phyloP scores from a whole-genome alignment of 2,888 invertebrate genomes.

The Drosophila paucipuncta region DNA sequence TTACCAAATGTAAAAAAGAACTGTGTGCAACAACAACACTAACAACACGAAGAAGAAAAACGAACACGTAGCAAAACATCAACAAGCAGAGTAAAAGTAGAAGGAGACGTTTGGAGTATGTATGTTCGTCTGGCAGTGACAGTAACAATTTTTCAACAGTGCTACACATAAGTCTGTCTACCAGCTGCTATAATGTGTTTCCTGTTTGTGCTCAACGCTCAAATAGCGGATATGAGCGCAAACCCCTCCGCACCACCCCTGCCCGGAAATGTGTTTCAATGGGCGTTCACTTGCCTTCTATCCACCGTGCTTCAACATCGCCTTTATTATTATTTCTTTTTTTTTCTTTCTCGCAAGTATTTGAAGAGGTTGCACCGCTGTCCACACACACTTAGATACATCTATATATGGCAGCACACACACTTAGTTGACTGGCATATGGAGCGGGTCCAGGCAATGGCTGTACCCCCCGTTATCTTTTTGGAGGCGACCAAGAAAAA shows the following conservation, averaged over 20 bases:
- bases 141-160: constrained; percentile 81
- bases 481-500: constrained; percentile 74
- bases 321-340: constrained; percentile 11
- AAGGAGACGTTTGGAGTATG: constrained; percentile 46
- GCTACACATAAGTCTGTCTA: constrained; percentile 82
- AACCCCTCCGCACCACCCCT: background rate
- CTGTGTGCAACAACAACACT: constrained; percentile 46
- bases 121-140: constrained; percentile 63
- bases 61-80: constrained; percentile 59
- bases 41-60: constrained; percentile 43
- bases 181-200: constrained; percentile 81
- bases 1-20: constrained; percentile 76
- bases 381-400: constrained; percentile 18
- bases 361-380: constrained; percentile 75
- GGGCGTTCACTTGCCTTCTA: constrained; percentile 48
- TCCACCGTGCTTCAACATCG: constrained; percentile 4
- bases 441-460: constrained; percentile 36
- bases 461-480: constrained; percentile 64
- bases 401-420: constrained; percentile 1
- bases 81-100: constrained; percentile 50
- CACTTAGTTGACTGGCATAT: constrained; percentile 43
- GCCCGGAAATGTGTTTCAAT: constrained; percentile 76
- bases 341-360: constrained; percentile 47
- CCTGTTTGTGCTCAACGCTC: constrained; percentile 80
- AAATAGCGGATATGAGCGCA: constrained; percentile 76